Evolutionary conservation across 2,888 invertebrate genomes (phyloP).

Genomic region (Rutpela maculata): DNA sequence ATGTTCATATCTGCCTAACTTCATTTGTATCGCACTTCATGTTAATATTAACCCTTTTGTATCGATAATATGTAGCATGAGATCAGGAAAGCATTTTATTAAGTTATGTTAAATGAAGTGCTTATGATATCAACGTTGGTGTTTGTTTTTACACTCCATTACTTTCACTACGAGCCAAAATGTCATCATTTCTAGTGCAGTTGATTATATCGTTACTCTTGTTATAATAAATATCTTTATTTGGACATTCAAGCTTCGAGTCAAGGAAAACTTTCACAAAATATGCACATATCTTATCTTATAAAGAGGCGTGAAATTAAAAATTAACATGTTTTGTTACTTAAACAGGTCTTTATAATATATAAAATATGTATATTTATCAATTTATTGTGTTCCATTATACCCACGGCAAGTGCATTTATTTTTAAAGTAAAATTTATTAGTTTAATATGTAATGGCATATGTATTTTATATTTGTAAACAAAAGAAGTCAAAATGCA

Average conservation of each 20-base stretch:
- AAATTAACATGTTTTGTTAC: background rate
- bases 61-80: too few relatives aligned
- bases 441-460: background rate
- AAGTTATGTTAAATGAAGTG: background rate
- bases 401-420: background rate
- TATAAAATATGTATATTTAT: background rate
- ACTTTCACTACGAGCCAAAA: background rate
- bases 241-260: background rate
- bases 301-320: background rate
- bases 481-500: background rate
- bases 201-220: background rate
- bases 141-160: background rate
- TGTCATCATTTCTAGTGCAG: background rate
- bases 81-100: too few relatives aligned
- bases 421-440: background rate
- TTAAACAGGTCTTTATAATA: background rate
- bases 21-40: too few relatives aligned
- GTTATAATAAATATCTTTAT: slow-evolving; percentile 2
- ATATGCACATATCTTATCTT: slow-evolving; percentile 7
- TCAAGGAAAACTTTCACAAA: slow-evolving; percentile 1
- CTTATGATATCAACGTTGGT: background rate
- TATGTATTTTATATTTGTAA: background rate
- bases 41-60: too few relatives aligned
- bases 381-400: background rate
- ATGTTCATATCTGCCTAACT: too few relatives aligned